Conservation (phyloP, 2,797 vertebrate genomes). For the Microctenopoma stevenorrisi region DNA sequence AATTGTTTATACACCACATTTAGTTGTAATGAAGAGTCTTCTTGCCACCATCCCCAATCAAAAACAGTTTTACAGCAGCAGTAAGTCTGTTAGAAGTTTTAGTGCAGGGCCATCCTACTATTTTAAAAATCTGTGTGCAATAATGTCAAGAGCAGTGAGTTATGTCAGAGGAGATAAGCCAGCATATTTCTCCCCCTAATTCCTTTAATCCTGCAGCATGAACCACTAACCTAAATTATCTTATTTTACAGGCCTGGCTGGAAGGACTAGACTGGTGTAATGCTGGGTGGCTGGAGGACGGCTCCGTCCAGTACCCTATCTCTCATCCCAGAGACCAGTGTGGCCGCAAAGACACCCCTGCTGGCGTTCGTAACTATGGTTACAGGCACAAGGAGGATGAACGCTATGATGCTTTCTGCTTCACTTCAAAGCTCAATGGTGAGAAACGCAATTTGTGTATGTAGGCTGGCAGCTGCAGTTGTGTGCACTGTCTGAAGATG, state of each 20-base stretch:
- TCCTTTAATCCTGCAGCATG: conserved; percentile 37
- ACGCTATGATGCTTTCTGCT: conserved; percentile 95
- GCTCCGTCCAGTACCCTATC: conserved; percentile 95
- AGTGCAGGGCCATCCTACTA: conserved; percentile 17
- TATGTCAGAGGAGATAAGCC: conserved; percentile 42
- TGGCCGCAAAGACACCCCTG: conserved; percentile 86
- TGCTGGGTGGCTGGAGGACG: conserved; percentile 94
- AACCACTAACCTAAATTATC: conserved; percentile 42
- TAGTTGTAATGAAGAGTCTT: background rate
- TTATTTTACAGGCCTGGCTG: conserved; percentile 86
- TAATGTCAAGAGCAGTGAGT: conserved; percentile 35
- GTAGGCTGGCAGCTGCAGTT: background rate
- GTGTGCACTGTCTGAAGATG: conserved; percentile 29
- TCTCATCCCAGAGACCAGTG: conserved; percentile 90
- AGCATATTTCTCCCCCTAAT: conserved; percentile 26
- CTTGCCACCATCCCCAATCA: background rate
- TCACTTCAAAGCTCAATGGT: conserved; percentile 96
- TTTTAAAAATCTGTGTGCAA: conserved; percentile 26
- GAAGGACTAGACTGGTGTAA: conserved; percentile 97
- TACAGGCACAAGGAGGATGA: conserved; percentile 94
- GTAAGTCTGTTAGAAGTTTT: conserved; percentile 9
- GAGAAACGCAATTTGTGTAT: conserved; percentile 43
- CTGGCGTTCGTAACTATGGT: conserved; percentile 94
- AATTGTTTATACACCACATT: background rate
- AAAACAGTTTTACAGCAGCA: conserved; percentile 31